Evolutionary conservation across 2,113 vertebrate genomes (phyloP).

Genomic region (Embiotoca jacksoni): DNA sequence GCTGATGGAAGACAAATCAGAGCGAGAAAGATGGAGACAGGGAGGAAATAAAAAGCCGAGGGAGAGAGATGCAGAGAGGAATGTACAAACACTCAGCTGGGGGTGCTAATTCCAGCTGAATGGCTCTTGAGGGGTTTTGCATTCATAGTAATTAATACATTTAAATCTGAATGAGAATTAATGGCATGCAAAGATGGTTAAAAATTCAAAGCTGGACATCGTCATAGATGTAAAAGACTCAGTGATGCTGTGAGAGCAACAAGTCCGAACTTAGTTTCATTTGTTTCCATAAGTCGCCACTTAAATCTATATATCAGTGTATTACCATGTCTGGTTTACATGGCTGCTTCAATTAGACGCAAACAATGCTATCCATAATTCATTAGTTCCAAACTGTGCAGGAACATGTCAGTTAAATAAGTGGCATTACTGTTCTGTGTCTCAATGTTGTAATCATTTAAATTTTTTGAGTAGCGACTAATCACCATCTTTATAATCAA

Average conservation of each 20-base stretch:
- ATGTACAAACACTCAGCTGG: slow-evolving; percentile 48
- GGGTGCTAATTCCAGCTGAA: slow-evolving; percentile 32
- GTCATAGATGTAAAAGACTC: too few relatives aligned
- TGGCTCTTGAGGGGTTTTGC: neutral
- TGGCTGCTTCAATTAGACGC: neutral
- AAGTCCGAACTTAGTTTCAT: slow-evolving; percentile 2
- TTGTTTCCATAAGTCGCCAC: too few relatives aligned
- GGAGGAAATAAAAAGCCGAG: slow-evolving; percentile 57
- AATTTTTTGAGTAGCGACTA: neutral
- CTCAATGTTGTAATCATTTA: neutral
- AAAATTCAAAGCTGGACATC: neutral
- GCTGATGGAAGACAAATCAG: slow-evolving; percentile 78
- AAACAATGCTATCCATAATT: neutral
- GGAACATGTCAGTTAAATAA: too few relatives aligned
- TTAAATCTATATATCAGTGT: too few relatives aligned
- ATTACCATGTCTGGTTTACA: neutral
- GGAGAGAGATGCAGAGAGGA: slow-evolving; percentile 37
- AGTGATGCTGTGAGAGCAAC: neutral
- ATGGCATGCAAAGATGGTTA: neutral
- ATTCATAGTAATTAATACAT: slow-evolving; percentile 9
- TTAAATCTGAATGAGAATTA: neutral
- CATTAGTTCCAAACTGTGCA: neutral
- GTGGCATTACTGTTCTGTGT: neutral
- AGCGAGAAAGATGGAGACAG: slow-evolving; percentile 70
- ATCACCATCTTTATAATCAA: neutral